Conservation (phyloP, 2,113 vertebrate species). For the Indri indri region DNA sequence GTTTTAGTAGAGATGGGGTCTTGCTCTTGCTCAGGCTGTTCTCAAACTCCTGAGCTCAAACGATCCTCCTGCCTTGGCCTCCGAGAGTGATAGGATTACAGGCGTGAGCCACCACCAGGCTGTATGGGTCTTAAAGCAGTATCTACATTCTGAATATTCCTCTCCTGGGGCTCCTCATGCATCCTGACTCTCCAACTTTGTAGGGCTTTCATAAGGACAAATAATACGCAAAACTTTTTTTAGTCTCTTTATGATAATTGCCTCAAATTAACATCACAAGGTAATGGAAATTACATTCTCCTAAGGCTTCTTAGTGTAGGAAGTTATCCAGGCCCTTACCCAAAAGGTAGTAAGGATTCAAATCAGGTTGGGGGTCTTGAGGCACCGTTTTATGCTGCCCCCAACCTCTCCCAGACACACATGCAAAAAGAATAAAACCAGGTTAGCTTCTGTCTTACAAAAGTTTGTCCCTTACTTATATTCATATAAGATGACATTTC, state of each 20-base stretch:
- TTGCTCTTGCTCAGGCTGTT: too few species aligned
- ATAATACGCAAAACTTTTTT: constrained; percentile 33
- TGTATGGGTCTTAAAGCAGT: background rate
- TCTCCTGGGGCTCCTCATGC: background rate
- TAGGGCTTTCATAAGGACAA: constrained; percentile 46
- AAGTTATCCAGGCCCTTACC: constrained; percentile 49
- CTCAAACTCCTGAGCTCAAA: too few species aligned
- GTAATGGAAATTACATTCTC: constrained; percentile 73
- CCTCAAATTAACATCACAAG: constrained; percentile 81
- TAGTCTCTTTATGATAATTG: constrained; percentile 71
- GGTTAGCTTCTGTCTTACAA: constrained; percentile 23
- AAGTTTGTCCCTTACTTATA: constrained; percentile 48
- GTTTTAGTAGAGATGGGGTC: too few species aligned
- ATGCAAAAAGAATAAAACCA: constrained; percentile 17
- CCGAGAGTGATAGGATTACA: too few species aligned
- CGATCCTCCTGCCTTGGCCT: too few species aligned
- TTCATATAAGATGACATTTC: constrained; percentile 41
- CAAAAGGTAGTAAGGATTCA: constrained; percentile 43
- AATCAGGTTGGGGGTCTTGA: too few species aligned
- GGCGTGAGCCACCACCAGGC: too few species aligned
- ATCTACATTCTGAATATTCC: constrained; percentile 33
- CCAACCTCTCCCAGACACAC: background rate
- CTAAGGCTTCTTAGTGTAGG: constrained; percentile 60
- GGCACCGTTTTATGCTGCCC: too few species aligned
- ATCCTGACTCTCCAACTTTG: constrained; percentile 13